phyloP scores from a whole-genome alignment of 2,113 vertebrate species.

The Melierax canorus region DNA sequence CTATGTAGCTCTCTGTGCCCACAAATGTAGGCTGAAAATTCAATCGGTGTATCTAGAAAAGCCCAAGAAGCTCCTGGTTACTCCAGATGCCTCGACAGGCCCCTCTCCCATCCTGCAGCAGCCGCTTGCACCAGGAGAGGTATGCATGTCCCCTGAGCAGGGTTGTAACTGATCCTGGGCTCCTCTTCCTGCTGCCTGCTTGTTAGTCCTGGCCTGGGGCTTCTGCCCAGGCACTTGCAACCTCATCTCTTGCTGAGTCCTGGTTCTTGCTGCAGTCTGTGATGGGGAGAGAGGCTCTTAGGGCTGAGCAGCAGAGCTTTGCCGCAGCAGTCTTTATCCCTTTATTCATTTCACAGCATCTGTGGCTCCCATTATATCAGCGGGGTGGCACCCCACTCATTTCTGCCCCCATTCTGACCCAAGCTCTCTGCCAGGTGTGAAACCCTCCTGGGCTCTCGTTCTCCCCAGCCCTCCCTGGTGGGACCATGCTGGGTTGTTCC shows the following conservation, averaged over 20 bases:
- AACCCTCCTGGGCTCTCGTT: background rate
- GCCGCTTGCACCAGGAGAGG: background rate
- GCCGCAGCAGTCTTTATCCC: background rate
- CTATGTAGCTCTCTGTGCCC: background rate
- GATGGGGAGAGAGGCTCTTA: background rate
- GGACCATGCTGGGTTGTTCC: background rate
- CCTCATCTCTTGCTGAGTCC: background rate
- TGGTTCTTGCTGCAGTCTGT: background rate
- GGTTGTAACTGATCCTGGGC: background rate
- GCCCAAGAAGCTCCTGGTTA: background rate
- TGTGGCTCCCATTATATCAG: background rate
- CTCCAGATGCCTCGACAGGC: background rate
- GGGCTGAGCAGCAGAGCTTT: background rate
- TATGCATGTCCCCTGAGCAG: background rate
- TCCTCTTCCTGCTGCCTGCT: background rate
- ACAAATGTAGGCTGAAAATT: background rate
- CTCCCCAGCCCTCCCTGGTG: background rate
- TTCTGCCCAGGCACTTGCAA: background rate
- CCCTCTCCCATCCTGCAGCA: background rate
- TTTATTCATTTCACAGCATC: background rate
- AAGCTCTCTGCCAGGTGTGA: background rate
- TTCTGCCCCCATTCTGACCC: background rate
- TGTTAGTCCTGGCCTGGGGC: background rate
- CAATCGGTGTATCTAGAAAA: background rate
- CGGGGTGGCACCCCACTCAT: too few species aligned